phyloP scores from a whole-genome alignment of 2,113 vertebrate genomes.

The Antigone vipio region DNA sequence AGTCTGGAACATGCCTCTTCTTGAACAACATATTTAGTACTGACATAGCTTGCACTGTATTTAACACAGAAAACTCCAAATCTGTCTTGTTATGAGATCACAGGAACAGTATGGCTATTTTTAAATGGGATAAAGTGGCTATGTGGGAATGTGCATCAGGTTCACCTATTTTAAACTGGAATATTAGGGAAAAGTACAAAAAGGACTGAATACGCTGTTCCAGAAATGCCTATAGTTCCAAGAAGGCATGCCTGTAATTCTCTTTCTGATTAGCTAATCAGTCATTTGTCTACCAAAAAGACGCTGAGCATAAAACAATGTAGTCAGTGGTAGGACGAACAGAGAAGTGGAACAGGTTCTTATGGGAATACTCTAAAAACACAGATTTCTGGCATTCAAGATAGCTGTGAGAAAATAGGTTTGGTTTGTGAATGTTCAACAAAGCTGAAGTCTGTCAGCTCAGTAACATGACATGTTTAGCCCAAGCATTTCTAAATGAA shows the following conservation, averaged over 20 bases:
- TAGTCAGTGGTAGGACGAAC: background rate
- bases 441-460: constrained; percentile 22
- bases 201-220: background rate
- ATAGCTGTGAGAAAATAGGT: constrained; percentile 1
- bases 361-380: background rate
- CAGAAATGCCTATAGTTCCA: background rate
- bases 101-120: background rate
- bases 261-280: background rate
- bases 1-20: background rate
- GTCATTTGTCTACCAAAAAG: background rate
- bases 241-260: background rate
- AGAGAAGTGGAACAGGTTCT: background rate
- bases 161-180: background rate
- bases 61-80: background rate
- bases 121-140: constrained; percentile 11
- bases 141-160: background rate
- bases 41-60: background rate
- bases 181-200: background rate
- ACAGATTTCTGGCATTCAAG: background rate
- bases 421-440: background rate
- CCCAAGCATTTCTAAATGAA: background rate
- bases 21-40: background rate
- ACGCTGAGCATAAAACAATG: background rate
- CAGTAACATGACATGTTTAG: background rate
- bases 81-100: background rate